Conservation (phyloP, 2,113 vertebrate genomes). For the Colinus virginianus region DNA sequence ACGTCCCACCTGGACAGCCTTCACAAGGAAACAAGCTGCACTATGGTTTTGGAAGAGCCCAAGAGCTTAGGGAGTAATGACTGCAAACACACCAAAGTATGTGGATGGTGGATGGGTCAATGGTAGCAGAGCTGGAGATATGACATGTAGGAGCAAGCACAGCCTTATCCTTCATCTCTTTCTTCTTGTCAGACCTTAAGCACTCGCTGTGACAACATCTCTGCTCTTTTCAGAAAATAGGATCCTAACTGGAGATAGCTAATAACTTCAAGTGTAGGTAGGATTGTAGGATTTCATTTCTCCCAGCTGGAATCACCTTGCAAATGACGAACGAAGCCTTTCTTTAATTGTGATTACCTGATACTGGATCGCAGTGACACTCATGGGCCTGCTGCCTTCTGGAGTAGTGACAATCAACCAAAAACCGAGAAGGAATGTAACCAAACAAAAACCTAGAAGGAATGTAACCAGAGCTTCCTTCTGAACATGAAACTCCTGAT, state of each 20-base stretch:
- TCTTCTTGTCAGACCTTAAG: background rate
- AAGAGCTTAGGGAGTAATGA: background rate
- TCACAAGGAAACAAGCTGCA: fast-evolving
- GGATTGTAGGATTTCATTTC: conserved; percentile 3
- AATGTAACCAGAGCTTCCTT: background rate
- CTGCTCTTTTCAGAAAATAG: conserved; percentile 4
- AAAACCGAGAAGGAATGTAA: background rate
- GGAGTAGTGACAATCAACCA: background rate
- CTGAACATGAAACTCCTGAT: background rate
- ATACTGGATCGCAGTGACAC: background rate
- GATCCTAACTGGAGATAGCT: background rate
- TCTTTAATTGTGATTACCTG: conserved; percentile 35
- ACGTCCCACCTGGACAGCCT: fast-evolving
- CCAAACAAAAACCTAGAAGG: background rate
- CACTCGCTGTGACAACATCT: background rate
- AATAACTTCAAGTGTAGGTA: conserved; percentile 5
- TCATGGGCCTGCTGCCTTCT: fast-evolving
- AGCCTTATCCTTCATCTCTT: conserved; percentile 33
- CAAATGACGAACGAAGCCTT: background rate
- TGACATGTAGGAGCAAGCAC: background rate
- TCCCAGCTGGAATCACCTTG: background rate
- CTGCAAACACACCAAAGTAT: background rate
- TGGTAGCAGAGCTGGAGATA: background rate
- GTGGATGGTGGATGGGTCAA: conserved; percentile 3
- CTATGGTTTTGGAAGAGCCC: background rate